Evolutionary conservation across 2,113 vertebrate genomes (phyloP).

Genomic region (Pachypanchax playfairii): DNA sequence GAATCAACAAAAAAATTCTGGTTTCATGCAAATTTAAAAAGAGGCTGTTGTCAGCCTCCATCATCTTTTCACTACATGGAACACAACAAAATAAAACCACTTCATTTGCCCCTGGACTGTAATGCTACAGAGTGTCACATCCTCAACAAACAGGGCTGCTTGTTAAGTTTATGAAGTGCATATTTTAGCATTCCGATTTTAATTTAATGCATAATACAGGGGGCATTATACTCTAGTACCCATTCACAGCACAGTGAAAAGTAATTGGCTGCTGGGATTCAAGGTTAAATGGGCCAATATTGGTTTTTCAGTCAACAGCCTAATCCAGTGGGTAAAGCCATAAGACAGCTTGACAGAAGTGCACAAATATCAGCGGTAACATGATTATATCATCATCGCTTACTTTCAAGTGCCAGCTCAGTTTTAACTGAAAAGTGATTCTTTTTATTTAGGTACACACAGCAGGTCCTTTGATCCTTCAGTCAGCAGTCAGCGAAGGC

Average conservation of each 20-base stretch:
- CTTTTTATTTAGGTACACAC: conserved; percentile 52
- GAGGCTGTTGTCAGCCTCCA: conserved; percentile 30
- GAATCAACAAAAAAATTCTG: conserved; percentile 35
- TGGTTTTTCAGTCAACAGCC: conserved; percentile 45
- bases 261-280: conserved; percentile 35
- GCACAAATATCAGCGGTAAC: conserved; percentile 36
- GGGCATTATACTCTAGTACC: conserved; percentile 12
- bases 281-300: conserved; percentile 46
- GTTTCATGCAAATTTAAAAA: conserved; percentile 51
- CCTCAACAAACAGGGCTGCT: conserved; percentile 38
- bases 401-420: conserved; percentile 53
- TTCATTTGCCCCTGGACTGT: conserved; percentile 22
- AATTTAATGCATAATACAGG: conserved; percentile 45
- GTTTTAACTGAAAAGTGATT: conserved; percentile 46
- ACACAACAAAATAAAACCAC: conserved; percentile 47
- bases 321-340: conserved; percentile 31
- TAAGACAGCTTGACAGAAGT: conserved; percentile 34
- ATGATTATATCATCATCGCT: conserved; percentile 32
- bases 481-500: conserved; percentile 20
- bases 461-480: conserved; percentile 48
- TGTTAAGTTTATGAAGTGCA: conserved; percentile 45
- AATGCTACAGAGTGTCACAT: conserved; percentile 42
- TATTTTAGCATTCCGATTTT: conserved; percentile 35
- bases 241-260: conserved; percentile 50
- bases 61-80: conserved; percentile 34